phyloP scores from a whole-genome alignment of 2,113 vertebrate species.

The Indicator indicator region DNA sequence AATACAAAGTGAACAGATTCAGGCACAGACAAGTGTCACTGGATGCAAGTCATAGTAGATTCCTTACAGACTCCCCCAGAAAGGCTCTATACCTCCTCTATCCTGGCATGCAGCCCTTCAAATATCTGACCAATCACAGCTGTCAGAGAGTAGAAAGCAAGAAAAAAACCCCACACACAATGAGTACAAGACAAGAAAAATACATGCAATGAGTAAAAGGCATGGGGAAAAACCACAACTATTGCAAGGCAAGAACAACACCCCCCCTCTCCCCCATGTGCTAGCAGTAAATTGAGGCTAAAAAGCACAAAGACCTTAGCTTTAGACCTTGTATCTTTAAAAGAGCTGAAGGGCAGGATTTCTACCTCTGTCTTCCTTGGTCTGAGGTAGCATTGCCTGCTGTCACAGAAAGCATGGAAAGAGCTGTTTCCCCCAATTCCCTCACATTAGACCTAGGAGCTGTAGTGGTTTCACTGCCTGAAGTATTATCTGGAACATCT shows the following conservation, averaged over 20 bases:
- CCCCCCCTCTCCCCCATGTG: not conserved
- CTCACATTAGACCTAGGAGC: not conserved
- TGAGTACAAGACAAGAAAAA: too few relatives aligned
- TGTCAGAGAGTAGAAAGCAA: not conserved
- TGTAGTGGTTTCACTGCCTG: not conserved
- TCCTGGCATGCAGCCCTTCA: not conserved
- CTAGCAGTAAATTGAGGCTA: not conserved
- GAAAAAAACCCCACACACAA: not conserved
- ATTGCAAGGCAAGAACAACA: too few relatives aligned
- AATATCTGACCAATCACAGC: not conserved
- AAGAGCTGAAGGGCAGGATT: not conserved
- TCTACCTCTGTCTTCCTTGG: not conserved
- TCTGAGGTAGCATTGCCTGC: not conserved
- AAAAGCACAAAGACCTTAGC: not conserved
- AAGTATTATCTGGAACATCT: conserved; percentile 31
- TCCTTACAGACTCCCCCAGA: not conserved
- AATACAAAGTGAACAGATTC: not conserved
- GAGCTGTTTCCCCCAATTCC: not conserved
- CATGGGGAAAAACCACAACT: not conserved
- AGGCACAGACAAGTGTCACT: not conserved
- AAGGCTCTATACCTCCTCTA: not conserved
- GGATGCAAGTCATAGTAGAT: not conserved
- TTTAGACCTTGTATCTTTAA: not conserved
- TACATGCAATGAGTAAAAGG: not conserved
- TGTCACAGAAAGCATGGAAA: not conserved